Conservation (phyloP, 1,140 invertebrate genomes). For the Luehdorfia chinensis region DNA sequence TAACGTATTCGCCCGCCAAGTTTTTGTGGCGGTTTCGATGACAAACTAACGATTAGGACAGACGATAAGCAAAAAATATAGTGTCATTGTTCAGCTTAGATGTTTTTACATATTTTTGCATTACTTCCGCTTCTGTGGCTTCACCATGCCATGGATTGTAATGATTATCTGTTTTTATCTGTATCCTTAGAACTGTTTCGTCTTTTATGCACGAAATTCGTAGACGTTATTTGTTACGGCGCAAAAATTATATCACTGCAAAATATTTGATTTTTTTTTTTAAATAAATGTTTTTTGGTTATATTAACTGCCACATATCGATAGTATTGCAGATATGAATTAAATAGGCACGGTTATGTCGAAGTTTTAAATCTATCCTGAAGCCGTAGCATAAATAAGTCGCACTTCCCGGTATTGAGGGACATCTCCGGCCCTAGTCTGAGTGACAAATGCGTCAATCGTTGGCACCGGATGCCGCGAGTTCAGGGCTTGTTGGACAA, state of each 20-base stretch:
- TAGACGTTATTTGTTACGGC: too few relatives aligned
- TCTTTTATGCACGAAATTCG: too few relatives aligned
- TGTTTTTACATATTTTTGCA: conserved; percentile 1
- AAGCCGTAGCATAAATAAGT: conserved; percentile 23
- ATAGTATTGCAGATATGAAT: too few relatives aligned
- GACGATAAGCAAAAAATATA: conserved; percentile 2
- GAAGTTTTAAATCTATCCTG: too few relatives aligned
- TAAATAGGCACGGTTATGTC: too few relatives aligned
- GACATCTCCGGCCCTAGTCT: conserved; percentile 21
- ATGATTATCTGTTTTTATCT: not conserved
- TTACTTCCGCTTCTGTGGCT: conserved; percentile 2
- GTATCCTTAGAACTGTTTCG: not conserved
- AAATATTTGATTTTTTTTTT: too few relatives aligned
- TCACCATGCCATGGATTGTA: not conserved
- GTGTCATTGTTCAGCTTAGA: not conserved
- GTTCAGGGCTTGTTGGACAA: conserved; percentile 31
- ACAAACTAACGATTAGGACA: conserved; percentile 1
- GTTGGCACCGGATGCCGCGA: conserved; percentile 34
- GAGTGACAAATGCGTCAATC: conserved; percentile 58
- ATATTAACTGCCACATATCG: too few relatives aligned
- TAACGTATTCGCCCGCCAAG: not conserved
- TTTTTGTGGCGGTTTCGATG: conserved; percentile 3
- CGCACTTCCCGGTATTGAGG: conserved; percentile 15
- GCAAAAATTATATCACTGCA: too few relatives aligned
- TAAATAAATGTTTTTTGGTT: too few relatives aligned